Conservation (phyloP, 1,140 invertebrate genomes). For the Drosophila funebris region DNA sequence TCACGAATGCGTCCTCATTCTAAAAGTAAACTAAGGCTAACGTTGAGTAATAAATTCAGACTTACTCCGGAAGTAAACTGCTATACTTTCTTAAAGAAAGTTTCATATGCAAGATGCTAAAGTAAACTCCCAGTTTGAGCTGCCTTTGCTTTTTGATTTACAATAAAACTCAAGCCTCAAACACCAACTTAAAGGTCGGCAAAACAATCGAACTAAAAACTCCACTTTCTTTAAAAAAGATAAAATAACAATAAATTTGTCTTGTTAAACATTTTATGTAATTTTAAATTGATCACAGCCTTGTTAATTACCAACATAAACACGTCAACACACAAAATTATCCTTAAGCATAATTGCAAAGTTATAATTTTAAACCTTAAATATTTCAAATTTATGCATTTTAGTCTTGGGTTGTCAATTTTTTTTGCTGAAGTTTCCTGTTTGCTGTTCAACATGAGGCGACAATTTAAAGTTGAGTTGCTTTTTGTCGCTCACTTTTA, state of each 20-base stretch:
- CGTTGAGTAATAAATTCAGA: too few species aligned
- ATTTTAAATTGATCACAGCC: not conserved
- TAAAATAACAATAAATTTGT: not conserved
- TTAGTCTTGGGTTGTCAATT: not conserved
- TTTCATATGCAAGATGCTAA: too few species aligned
- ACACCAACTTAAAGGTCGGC: too few species aligned
- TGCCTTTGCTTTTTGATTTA: too few species aligned
- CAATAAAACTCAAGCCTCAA: too few species aligned
- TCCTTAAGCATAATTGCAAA: not conserved
- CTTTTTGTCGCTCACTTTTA: slow-evolving; percentile 6
- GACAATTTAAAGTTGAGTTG: slow-evolving; percentile 27
- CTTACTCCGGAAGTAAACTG: too few species aligned
- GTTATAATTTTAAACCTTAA: not conserved
- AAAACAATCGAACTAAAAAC: too few species aligned
- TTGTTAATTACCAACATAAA: not conserved
- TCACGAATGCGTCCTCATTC: too few species aligned
- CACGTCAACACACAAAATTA: not conserved
- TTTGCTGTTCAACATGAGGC: slow-evolving; percentile 10
- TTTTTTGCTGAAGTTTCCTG: slow-evolving; percentile 5
- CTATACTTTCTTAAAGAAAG: too few species aligned
- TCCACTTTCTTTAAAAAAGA: not conserved
- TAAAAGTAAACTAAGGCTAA: too few species aligned
- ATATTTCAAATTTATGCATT: not conserved
- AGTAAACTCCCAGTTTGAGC: too few species aligned
- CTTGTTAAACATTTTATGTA: not conserved